These are phyloP conservation scores for Drosophila merina DNA, from an alignment of 2,888 invertebrate species.

Conservation along the genomic window DNA sequence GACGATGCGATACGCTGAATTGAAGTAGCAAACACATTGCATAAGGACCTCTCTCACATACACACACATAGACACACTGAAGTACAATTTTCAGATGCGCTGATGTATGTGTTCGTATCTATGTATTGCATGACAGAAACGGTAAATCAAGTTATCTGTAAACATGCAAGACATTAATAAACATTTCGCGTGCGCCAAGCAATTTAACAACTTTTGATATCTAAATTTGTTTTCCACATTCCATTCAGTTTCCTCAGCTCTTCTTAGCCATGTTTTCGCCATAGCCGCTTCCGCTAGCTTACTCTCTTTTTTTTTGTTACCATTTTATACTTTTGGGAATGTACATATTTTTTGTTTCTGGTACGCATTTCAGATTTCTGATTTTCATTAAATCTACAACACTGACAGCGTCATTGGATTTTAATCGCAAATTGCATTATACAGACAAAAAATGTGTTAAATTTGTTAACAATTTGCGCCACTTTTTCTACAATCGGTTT, in stretches of 20 bases:
- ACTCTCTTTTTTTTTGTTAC: constrained; percentile 12
- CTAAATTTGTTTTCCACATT: constrained; percentile 72
- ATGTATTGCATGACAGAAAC: constrained; percentile 78
- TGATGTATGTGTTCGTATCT: constrained; percentile 41
- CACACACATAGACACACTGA: constrained; percentile 5
- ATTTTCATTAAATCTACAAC: constrained; percentile 16
- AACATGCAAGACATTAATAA: constrained; percentile 82
- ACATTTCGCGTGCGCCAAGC: constrained; percentile 82
- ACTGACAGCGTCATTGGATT: constrained; percentile 28
- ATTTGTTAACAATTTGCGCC: neutral
- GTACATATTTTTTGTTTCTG: neutral
- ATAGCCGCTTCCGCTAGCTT: constrained; percentile 50
- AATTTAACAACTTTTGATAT: constrained; percentile 83
- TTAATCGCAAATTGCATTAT: constrained; percentile 11
- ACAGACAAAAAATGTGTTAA: neutral
- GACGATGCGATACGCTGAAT: constrained; percentile 25
- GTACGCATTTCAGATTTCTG: constrained; percentile 32
- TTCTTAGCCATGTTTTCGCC: constrained; percentile 36
- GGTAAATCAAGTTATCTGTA: constrained; percentile 81
- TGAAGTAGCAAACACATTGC: constrained; percentile 40
- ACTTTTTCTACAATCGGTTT: neutral
- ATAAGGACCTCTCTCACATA: constrained; percentile 22
- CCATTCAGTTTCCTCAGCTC: constrained; percentile 53
- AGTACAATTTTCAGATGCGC: constrained; percentile 5
- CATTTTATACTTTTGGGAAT: neutral